Percentiles rank a stretch among this genome's conserved stretches.
Conservation (phyloP, 2,113 vertebrate species). For the Scartelaos histophorus region DNA sequence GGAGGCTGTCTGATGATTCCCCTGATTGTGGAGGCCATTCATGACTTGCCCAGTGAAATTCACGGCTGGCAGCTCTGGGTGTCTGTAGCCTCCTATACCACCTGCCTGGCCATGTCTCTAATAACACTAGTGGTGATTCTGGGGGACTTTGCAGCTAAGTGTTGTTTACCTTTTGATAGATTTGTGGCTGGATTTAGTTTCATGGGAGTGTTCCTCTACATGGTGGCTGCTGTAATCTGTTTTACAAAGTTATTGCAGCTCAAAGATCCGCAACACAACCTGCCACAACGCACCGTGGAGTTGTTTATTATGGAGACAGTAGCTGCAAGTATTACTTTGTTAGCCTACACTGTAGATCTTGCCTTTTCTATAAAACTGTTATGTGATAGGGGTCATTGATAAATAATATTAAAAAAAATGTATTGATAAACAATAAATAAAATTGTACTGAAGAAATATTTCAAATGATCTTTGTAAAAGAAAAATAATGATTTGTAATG, state of each 20-base stretch:
- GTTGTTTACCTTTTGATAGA: conserved; percentile 70
- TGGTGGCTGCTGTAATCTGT: conserved; percentile 64
- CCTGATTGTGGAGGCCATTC: conserved; percentile 24
- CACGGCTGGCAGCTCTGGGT: conserved; percentile 45
- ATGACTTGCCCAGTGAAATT: fast-evolving
- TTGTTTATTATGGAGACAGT: conserved; percentile 57
- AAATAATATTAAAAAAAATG: neutral
- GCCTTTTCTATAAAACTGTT: conserved; percentile 73
- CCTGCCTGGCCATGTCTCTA: conserved; percentile 67
- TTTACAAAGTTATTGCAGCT: conserved; percentile 51
- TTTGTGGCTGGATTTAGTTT: conserved; percentile 68
- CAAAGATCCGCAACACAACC: fast-evolving
- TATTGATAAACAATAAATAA: neutral
- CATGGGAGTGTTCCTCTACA: conserved; percentile 69
- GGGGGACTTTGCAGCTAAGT: conserved; percentile 68
- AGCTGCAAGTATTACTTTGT: conserved; percentile 64
- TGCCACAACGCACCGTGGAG: fast-evolving
- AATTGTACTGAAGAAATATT: neutral
- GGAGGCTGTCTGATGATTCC: conserved; percentile 66
- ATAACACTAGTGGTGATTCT: conserved; percentile 67
- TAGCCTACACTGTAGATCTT: conserved; percentile 76
- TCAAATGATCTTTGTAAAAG: neutral
- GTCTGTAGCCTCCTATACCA: conserved; percentile 30
- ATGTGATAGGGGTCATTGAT: conserved; percentile 56
- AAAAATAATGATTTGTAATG: too few species aligned